These are phyloP conservation scores for Latheticus oryzae DNA, from an alignment of 2,888 invertebrate species.

Conservation along the genomic window DNA sequence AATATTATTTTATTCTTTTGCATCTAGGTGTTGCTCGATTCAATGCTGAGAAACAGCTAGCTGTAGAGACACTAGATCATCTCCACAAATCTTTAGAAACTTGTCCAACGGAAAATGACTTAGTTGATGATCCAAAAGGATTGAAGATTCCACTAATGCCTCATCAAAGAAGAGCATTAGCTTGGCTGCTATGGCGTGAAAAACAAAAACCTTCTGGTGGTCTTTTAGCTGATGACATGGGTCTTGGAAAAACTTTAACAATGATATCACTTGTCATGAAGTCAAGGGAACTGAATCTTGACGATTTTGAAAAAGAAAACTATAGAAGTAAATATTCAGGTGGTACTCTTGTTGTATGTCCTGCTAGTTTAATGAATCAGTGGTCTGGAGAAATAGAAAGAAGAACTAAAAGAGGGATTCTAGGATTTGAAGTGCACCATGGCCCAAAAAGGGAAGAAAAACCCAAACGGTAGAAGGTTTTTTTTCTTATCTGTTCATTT, in stretches of 20 bases:
- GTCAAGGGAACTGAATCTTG: constrained; percentile 43
- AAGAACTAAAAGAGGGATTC: constrained; percentile 71
- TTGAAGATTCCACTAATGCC: constrained; percentile 78
- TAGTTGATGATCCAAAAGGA: constrained; percentile 72
- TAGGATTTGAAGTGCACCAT: constrained; percentile 82
- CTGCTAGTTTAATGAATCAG: constrained; percentile 90
- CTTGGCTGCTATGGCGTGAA: constrained; percentile 93
- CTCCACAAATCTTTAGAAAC: constrained; percentile 78
- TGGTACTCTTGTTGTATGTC: constrained; percentile 90
- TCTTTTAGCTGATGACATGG: constrained; percentile 89
- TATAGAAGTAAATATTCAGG: constrained; percentile 63
- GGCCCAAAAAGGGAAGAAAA: constrained; percentile 79
- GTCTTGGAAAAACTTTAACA: constrained; percentile 84
- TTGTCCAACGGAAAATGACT: constrained; percentile 73
- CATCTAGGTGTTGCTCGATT: constrained; percentile 75
- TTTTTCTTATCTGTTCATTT: background rate
- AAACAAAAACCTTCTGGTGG: constrained; percentile 87
- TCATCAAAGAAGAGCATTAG: constrained; percentile 87
- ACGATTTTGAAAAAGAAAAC: constrained; percentile 33
- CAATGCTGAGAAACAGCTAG: constrained; percentile 75
- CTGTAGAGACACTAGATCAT: constrained; percentile 77
- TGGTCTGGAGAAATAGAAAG: constrained; percentile 85
- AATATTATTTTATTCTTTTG: constrained; percentile 2
- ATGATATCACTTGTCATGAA: constrained; percentile 81
- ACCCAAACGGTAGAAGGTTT: constrained; percentile 63